These are phyloP conservation scores for Cephalopholis sonnerati DNA, from an alignment of 2,113 vertebrate species.

Conservation along the genomic window DNA sequence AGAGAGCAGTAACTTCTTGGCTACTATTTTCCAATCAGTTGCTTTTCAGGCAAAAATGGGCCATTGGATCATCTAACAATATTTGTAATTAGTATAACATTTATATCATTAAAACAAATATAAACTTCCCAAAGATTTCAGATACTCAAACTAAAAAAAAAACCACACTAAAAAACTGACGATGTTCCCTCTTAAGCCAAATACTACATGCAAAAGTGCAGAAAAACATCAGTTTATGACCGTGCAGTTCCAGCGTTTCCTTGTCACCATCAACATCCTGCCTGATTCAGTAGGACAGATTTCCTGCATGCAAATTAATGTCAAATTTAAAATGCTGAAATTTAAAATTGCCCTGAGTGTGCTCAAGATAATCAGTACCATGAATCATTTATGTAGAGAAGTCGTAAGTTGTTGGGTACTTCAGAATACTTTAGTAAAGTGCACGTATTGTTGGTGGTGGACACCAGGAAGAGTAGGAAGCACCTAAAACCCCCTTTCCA, in stretches of 20 bases:
- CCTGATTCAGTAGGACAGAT: constrained; percentile 8
- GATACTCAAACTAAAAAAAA: neutral
- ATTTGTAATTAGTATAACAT: neutral
- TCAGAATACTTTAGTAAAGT: constrained; percentile 5
- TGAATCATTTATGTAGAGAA: constrained; percentile 41
- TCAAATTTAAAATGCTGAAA: constrained; percentile 39
- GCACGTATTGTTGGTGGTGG: neutral
- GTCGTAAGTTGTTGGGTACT: constrained; percentile 9
- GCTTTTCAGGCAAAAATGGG: neutral
- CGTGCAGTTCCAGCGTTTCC: neutral
- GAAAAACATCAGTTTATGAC: neutral
- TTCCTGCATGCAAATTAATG: constrained; percentile 30
- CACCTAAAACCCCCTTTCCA: neutral
- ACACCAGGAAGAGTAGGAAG: neutral
- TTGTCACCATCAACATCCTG: constrained; percentile 13
- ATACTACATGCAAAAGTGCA: neutral
- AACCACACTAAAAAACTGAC: neutral
- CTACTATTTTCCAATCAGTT: neutral
- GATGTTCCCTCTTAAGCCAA: neutral
- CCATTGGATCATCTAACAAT: neutral
- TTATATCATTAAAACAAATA: neutral
- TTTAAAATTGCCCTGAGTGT: constrained; percentile 38
- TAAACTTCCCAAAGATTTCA: neutral
- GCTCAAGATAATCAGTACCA: constrained; percentile 36
- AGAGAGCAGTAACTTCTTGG: neutral